These are phyloP conservation scores for Chloropsis hardwickii DNA, from an alignment of 2,113 vertebrate genomes.

Conservation along the genomic window DNA sequence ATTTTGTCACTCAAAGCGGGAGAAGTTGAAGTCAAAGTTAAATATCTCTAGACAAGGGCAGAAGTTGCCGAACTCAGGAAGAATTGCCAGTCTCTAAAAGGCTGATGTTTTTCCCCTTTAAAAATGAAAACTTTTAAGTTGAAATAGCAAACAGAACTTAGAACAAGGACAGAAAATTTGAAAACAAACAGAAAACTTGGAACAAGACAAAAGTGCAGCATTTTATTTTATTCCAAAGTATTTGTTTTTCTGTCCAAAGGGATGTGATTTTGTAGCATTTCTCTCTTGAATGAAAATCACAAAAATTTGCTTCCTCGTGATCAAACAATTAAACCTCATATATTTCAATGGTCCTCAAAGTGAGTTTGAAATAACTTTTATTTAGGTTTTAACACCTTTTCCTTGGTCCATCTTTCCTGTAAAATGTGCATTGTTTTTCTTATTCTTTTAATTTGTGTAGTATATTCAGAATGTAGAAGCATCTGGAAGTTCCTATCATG, in stretches of 20 bases:
- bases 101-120: not conserved
- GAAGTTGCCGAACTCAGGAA: not conserved
- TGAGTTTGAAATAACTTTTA: not conserved
- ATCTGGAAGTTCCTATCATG: not conserved
- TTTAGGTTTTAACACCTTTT: not conserved
- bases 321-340: not conserved
- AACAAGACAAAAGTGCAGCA: not conserved
- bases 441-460: not conserved
- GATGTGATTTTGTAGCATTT: not conserved
- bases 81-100: not conserved
- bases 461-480: not conserved
- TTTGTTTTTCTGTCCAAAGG: not conserved
- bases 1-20: not conserved
- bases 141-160: not conserved
- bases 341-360: not conserved
- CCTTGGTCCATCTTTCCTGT: not conserved
- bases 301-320: not conserved
- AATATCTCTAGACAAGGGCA: not conserved
- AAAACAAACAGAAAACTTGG: not conserved
- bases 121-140: not conserved
- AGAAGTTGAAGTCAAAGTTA: not conserved
- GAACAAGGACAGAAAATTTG: not conserved
- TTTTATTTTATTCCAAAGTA: not conserved
- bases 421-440: not conserved
- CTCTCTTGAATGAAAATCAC: not conserved